Conservation (phyloP, 2,888 invertebrate genomes). For the Iselma pallidipennis region DNA sequence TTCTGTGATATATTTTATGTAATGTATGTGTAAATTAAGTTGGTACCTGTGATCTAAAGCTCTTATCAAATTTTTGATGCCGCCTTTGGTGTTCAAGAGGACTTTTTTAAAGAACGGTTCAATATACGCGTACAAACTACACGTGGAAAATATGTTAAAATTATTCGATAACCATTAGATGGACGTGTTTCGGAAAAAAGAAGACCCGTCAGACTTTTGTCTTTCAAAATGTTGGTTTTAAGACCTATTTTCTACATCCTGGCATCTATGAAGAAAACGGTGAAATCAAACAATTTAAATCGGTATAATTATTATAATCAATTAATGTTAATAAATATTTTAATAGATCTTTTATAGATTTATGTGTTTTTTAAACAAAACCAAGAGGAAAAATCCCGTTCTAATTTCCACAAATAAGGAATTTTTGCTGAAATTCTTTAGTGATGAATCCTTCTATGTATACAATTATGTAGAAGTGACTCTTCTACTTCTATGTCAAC, state of each 20-base stretch:
- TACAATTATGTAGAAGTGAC: no score
- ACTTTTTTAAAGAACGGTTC: slow-evolving; percentile 55
- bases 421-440: neutral
- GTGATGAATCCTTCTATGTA: no score
- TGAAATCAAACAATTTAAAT: slow-evolving; percentile 12
- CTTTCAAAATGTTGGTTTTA: slow-evolving; percentile 69
- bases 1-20: slow-evolving; percentile 41
- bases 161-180: slow-evolving; percentile 61
- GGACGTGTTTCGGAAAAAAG: slow-evolving; percentile 46
- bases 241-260: slow-evolving; percentile 69
- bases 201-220: slow-evolving; percentile 60
- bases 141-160: slow-evolving; percentile 67
- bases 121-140: slow-evolving; percentile 65
- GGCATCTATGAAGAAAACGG: slow-evolving; percentile 58
- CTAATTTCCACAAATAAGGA: neutral
- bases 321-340: neutral
- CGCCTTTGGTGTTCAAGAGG: slow-evolving; percentile 57
- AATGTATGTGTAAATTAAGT: slow-evolving; percentile 29
- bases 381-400: neutral
- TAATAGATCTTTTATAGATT: neutral
- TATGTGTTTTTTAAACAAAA: neutral
- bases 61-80: slow-evolving; percentile 14
- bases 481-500: no score
- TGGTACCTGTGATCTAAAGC: slow-evolving; percentile 41
- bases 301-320: neutral